Evolutionary conservation across 2,888 invertebrate species (phyloP), one percentile per base, ranked within the genome.

Genomic region (Phyllotreta cruciferae): DNA sequence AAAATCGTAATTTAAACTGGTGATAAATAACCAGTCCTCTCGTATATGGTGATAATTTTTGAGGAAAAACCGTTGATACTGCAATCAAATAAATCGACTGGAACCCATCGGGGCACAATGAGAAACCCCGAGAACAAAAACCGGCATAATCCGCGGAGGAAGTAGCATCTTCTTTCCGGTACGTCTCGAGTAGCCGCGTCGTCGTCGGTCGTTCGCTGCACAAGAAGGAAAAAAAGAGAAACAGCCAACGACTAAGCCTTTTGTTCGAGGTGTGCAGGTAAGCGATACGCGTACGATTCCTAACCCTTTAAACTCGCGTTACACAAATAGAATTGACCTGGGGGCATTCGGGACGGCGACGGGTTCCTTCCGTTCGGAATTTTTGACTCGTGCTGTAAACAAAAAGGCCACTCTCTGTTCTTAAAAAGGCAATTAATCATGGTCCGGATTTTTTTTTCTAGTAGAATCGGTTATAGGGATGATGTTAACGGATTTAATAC

Each of bases 101-200:
- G 24, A 4, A 24, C n/a, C n/a, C n/a, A 24, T 24, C 2, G 4
- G 24, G n/a, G n/a, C 67, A 57, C 57, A 50, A 58, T 50, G 58
- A 58, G 49, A 70, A 66, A 63, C 56, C 54, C 62, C 62, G 45
- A 35, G 50, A 58, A 58, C 70, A 72, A 73, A 72, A 24, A 24
- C 24, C 72, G 73, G 72, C 72, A 71, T 73, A 73, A 73, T 74
- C 73, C 72, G 69, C 65, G 73, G 70, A 73, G 74, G 74, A 74
- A 74, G 74, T 70, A 68, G 66, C 67, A 58, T 66, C 73, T 70
- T 71, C 68, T 73, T 74, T 74, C 74, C 74, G 71, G 74, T 71
- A 57, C 50, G 57, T 49, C 47, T 54, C 47, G 57, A 64, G 61
- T 56, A 41, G 69, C 71, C 70, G 63, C 57, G 69, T 68, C 67